These are phyloP conservation scores for Drosophila maculinotata DNA, from an alignment of 2,888 invertebrate species.

Conservation along the genomic window DNA sequence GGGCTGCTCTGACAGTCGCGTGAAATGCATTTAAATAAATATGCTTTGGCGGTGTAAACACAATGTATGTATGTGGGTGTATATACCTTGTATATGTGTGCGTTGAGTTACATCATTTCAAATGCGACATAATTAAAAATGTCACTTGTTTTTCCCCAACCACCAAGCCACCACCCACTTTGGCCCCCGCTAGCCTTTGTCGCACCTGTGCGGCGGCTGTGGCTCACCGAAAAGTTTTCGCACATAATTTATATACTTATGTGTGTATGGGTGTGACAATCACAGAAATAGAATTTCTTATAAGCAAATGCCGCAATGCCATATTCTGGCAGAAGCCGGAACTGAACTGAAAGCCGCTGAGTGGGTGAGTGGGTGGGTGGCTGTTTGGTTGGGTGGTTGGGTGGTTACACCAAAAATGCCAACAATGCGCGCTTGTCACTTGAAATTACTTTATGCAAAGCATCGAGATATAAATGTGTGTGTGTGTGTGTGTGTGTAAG, in stretches of 20 bases:
- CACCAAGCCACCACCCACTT: conserved; percentile 2
- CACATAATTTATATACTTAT: conserved; percentile 61
- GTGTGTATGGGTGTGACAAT: conserved; percentile 50
- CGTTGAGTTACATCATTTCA: conserved; percentile 41
- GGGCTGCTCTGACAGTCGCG: conserved; percentile 27
- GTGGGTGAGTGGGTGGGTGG: neutral
- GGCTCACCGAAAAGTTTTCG: conserved; percentile 53
- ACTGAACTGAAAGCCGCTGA: conserved; percentile 7
- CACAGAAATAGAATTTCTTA: conserved; percentile 67
- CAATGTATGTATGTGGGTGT: conserved; percentile 1
- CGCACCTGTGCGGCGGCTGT: conserved; percentile 53
- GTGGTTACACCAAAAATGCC: conserved; percentile 51
- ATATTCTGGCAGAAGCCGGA: neutral
- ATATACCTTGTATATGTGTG: conserved; percentile 1
- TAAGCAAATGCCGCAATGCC: conserved; percentile 41
- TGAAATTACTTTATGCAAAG: conserved; percentile 69
- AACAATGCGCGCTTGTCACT: conserved; percentile 66
- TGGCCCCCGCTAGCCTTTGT: conserved; percentile 19
- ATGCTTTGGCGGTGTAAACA: conserved; percentile 48
- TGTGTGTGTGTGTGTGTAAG: neutral
- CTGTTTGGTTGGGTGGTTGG: conserved; percentile 6
- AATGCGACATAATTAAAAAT: conserved; percentile 70
- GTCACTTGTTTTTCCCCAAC: conserved; percentile 48
- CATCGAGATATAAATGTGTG: conserved; percentile 24
- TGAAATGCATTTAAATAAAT: conserved; percentile 63